These are phyloP conservation scores for Neolamprologus variostigma DNA, from an alignment of 2,113 vertebrate genomes.

Conservation along the genomic window DNA sequence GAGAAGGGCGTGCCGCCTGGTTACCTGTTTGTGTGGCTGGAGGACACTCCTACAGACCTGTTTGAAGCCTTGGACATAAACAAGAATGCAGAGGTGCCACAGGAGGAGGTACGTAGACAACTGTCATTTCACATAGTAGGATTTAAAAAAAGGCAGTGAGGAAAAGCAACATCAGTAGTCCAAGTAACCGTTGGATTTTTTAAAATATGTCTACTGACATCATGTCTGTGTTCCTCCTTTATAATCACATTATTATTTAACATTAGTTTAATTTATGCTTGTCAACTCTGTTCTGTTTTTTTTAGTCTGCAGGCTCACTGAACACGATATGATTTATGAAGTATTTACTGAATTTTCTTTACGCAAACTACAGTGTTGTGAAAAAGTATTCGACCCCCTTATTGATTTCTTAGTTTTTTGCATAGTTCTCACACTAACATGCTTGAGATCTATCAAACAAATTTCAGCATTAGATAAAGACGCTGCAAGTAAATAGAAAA, in stretches of 20 bases:
- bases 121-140: not conserved
- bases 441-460: not conserved
- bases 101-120: constrained; percentile 75
- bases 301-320: not conserved
- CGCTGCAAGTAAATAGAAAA: rapidly evolving
- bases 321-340: not conserved
- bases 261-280: not conserved
- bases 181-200: not conserved
- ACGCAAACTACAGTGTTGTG: not conserved
- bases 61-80: constrained; percentile 82
- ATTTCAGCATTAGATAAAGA: not conserved
- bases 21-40: constrained; percentile 91
- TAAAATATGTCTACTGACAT: not conserved
- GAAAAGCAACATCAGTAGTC: not conserved
- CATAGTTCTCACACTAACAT: not conserved
- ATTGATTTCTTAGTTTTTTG: not conserved
- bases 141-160: not conserved
- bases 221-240: not conserved
- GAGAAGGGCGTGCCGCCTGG: constrained; percentile 87
- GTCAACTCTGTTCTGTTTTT: not conserved
- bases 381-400: not conserved
- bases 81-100: constrained; percentile 77
- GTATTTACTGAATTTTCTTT: not conserved
- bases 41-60: constrained; percentile 73
- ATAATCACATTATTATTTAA: not conserved